Evolutionary conservation across 2,888 invertebrate genomes (phyloP).

Genomic region (Tenthredo notha): DNA sequence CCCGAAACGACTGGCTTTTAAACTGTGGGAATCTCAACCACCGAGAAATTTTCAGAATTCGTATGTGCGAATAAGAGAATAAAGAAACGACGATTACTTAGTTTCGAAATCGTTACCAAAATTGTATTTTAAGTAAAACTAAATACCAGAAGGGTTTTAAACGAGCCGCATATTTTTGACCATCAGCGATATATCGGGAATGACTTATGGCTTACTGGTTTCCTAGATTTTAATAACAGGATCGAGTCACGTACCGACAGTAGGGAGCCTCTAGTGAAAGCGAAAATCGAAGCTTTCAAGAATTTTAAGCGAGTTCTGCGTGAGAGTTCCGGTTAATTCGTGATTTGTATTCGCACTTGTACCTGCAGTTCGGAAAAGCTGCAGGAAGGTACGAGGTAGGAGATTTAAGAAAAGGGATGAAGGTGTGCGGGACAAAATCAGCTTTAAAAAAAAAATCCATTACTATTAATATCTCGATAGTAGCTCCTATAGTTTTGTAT

Average conservation of each 20-base stretch:
- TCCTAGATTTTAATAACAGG: constrained; percentile 43
- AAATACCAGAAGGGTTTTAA: neutral
- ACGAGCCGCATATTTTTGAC: neutral
- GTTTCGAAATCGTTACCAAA: neutral
- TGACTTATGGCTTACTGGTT: neutral
- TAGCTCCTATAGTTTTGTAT: no score
- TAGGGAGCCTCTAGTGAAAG: neutral
- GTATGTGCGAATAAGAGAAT: neutral
- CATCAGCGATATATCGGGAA: neutral
- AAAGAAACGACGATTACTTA: neutral
- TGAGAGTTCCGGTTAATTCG: constrained; percentile 44
- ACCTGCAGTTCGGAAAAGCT: neutral
- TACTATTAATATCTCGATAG: neutral
- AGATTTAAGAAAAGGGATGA: neutral
- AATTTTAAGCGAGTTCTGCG: constrained; percentile 37
- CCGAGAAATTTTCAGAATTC: neutral
- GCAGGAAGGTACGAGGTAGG: neutral
- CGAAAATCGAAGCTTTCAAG: constrained; percentile 43
- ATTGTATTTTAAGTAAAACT: no score
- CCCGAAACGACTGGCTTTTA: neutral
- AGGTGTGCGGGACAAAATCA: neutral
- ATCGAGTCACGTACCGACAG: constrained; percentile 45
- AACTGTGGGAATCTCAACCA: constrained; percentile 23
- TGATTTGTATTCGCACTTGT: constrained; percentile 40
- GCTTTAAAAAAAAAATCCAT: constrained; percentile 16